Base-by-base conservation (phyloP, 2,113 vertebrate species). In the Phyllopteryx taeniolatus region DNA sequence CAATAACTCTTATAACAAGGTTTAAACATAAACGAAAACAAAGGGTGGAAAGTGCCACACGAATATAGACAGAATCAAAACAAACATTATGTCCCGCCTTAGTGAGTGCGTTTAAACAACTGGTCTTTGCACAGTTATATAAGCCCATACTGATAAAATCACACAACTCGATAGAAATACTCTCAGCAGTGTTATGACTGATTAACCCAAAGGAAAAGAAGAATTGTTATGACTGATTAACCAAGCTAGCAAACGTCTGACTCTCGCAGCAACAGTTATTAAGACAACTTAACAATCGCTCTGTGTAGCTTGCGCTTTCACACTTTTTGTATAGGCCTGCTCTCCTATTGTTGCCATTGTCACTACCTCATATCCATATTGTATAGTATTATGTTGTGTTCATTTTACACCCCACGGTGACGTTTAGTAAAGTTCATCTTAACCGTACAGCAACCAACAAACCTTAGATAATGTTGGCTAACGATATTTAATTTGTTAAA, bases 321-420 rank as follows among this genome's bases (percentile, higher is more conserved):
- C 57, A 73, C 49, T 44, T 46, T 71, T 2, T 42, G 47, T 49
- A 53, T 64, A 78, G 84, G 85, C 85, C 87, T 80, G 46, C 72
- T 62, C 19, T 72, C 49, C 8, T 17, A 69, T 61, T 63, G 70
- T 35, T 64, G 80, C 59, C 79, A 57, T 81, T 73, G 12, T 66
- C 15, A 79, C 76, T 79, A 83, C 80, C 84, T 81, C 56, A n/a
- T 22, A 13, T 61, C 62, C 67, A 74, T 13, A 49, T 10, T 27
- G 27, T 27, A 22, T 67, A 35, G 70, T 62, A 53, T 67, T 65
- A 27, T 39, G 35, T 44, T 75, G 31, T 57, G 56, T 77, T 71
- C 53, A 74, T 46, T 44, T 22, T 72, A 31, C 65, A 56, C 22
- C 54, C 75, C 10, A 20, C 20, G 11, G 59, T 11, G 22, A 76